These are phyloP conservation scores for Mionectes olivaceus DNA, from an alignment of 2,797 vertebrate species.

Conservation along the genomic window DNA sequence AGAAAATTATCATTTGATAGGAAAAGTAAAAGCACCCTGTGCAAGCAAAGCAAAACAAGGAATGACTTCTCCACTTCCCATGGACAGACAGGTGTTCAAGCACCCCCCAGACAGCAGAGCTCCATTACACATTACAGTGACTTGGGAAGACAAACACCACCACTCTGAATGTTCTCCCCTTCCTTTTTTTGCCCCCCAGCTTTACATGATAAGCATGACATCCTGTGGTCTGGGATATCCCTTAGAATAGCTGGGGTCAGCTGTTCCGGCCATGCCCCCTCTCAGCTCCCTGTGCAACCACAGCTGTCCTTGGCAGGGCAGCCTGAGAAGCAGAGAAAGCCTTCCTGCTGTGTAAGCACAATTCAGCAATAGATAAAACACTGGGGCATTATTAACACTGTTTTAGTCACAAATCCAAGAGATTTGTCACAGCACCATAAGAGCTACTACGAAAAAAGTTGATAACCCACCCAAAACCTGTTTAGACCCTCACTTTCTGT, in stretches of 20 bases:
- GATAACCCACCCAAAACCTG: neutral
- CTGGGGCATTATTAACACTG: rapidly evolving
- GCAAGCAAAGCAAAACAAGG: neutral
- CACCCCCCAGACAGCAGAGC: neutral
- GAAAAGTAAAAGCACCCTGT: neutral
- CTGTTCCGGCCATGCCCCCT: neutral
- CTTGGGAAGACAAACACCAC: rapidly evolving
- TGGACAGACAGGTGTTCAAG: neutral
- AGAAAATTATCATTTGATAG: neutral
- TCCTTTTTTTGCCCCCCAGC: neutral
- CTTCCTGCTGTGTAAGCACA: neutral
- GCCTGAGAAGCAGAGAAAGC: neutral
- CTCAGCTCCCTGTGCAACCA: neutral
- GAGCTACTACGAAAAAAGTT: neutral
- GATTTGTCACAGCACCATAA: neutral
- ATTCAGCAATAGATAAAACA: neutral
- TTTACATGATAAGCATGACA: rapidly evolving
- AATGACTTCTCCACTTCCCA: neutral
- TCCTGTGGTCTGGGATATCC: rapidly evolving
- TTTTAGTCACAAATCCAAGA: neutral
- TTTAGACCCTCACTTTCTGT: neutral
- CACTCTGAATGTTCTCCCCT: neutral
- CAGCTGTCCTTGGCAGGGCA: neutral
- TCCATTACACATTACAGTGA: rapidly evolving
- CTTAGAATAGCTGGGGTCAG: neutral